Evolutionary conservation across 2,888 invertebrate species (phyloP), one percentile per base, ranked within the genome.

Genomic region (Diadromus collaris): DNA sequence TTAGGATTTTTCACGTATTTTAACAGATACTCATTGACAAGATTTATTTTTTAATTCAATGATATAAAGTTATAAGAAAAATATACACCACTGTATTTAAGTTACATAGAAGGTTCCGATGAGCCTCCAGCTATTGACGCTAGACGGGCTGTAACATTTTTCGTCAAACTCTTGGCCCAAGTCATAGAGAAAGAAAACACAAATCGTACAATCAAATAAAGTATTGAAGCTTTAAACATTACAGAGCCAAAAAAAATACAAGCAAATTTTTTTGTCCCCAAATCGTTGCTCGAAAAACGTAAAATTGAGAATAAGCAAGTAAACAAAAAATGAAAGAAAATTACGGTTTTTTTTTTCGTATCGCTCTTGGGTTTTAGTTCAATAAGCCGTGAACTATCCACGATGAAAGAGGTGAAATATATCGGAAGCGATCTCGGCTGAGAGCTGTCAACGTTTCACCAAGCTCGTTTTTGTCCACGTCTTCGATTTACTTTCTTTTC

Each of bases 391-490:
- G 16, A 5, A 56, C 13, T 10, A 56, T 29, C 2, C 56, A 27
- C 5, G 7, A 7, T 29, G 44, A 29, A 19, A 44, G 13, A 76
- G 60, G 38, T 41, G 21, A 70, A 34, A 51, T 44, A 65, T 71
- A 65, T 65, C 64, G 38, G 21, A 29, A 67, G 27, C 19, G 54
- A 72, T 72, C 67, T 54, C 56, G 21, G 16, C 24, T 41, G 41
- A 19, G 63, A 41, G 21, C 46, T 44, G 58, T 73, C 54, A 34
- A 63, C 54, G 51, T 61, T 38, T 76, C 56, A 51, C 51, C 71
- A 38, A 24, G 63, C 65, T 68, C 56, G 27, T 81, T 83, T 81
- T 78, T 74, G 76, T 78, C 70, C 78, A 64, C 58, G 72, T 63
- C 73, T 63, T 56, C 54, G 61, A 60, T 71, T 74, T 68, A 67